Percentiles rank a stretch among this genome's conserved stretches.
These are phyloP conservation scores for Anseranas semipalmata DNA, from an alignment of 2,113 vertebrate species.

Conservation along the genomic window DNA sequence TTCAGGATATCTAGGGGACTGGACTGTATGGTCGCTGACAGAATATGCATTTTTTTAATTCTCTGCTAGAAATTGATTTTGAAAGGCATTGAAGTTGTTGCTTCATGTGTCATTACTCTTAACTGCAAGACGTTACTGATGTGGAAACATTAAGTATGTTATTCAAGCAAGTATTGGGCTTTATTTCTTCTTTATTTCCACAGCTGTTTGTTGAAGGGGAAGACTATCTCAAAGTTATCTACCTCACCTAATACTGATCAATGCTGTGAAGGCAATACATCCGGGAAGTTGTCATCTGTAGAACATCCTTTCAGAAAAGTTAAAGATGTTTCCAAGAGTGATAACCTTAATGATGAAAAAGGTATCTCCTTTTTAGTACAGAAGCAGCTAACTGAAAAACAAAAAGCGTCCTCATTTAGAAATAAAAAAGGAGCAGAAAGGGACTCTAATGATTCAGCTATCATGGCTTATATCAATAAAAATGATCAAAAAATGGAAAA, in stretches of 20 bases:
- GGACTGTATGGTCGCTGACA: neutral
- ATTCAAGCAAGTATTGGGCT: neutral
- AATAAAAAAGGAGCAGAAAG: conserved; percentile 22
- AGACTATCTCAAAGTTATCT: conserved; percentile 73
- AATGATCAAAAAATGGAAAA: conserved; percentile 36
- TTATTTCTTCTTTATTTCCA: conserved; percentile 48
- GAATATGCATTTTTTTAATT: neutral
- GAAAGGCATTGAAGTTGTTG: neutral
- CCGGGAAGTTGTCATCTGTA: conserved; percentile 74
- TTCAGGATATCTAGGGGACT: neutral
- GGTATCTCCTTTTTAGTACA: conserved; percentile 57
- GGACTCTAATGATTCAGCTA: neutral
- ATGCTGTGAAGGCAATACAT: conserved; percentile 14
- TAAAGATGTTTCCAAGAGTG: neutral
- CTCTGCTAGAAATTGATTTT: neutral
- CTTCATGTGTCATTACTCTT: neutral
- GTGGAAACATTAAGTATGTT: neutral
- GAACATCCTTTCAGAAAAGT: conserved; percentile 69
- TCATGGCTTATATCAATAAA: conserved; percentile 46
- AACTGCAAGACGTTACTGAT: neutral
- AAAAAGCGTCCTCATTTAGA: neutral
- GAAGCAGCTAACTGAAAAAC: conserved; percentile 53
- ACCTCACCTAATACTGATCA: conserved; percentile 61
- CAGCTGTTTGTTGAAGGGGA: conserved; percentile 82
- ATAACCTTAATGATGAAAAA: conserved; percentile 56